Conservation (phyloP, 2,797 vertebrate species). For the Halcyon badia region DNA sequence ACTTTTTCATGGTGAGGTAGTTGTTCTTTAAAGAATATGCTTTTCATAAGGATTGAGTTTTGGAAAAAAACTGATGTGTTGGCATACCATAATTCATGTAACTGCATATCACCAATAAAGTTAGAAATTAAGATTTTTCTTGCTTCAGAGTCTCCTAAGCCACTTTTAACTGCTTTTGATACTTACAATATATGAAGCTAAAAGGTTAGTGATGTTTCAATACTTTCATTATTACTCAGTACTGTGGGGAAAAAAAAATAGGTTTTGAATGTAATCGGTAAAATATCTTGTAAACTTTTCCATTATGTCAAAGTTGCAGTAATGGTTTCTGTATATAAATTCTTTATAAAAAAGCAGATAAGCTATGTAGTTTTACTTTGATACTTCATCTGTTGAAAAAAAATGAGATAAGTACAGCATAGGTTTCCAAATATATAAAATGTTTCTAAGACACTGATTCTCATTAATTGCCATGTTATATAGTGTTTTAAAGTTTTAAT, state of each 20-base stretch:
- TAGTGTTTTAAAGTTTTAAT: background rate
- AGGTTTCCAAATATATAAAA: background rate
- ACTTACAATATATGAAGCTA: background rate
- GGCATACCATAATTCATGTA: background rate
- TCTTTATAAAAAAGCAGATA: background rate
- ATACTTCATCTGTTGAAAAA: background rate
- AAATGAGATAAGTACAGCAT: background rate
- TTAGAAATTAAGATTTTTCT: background rate
- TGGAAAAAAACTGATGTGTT: background rate
- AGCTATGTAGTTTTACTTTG: background rate
- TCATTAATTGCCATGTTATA: background rate
- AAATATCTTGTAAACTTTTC: background rate
- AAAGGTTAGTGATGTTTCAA: background rate
- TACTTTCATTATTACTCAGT: background rate
- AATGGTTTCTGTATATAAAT: background rate
- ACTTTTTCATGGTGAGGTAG: background rate
- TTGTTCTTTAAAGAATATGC: background rate
- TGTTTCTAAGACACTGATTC: background rate
- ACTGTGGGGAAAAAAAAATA: background rate
- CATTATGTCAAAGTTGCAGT: background rate
- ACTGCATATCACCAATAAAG: background rate
- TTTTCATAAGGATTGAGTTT: background rate
- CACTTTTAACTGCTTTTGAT: background rate
- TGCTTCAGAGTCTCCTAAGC: background rate
- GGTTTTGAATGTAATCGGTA: background rate